Base-by-base conservation (phyloP, 2,888 invertebrate genomes). In the Polymixis lichenea region DNA sequence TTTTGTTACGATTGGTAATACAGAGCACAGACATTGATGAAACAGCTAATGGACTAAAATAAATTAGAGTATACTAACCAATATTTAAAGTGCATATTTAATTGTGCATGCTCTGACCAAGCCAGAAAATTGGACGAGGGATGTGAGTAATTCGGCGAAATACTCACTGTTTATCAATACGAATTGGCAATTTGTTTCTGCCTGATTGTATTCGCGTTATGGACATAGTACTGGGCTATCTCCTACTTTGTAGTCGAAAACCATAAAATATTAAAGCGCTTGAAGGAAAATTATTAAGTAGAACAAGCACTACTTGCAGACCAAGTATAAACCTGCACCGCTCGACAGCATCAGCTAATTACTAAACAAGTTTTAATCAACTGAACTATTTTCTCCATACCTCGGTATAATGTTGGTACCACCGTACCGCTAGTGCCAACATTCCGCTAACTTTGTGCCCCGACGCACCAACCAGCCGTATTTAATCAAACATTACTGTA, bases 401-500 rank as follows among this genome's bases (percentile, higher is more conserved):
- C 56, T 8, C 66, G 19, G 78, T 46, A 38, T 62, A 56, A 72
- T 51, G 51, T 72, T 56, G 72, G 55, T 51, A 56, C 49, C n/a
- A 2, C 56, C 32, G 22, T 46, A 66, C 15, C 13, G 28, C 53
- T 55, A 55, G 53, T 43, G 13, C 62, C 64, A 62, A 76, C 65
- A 78, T 64, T 53, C 56, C 78, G 78, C 83, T 43, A 62, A 69
- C 78, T 64, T 78, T 17, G 43, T 11, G 25, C 79, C 89, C 79
- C 80, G 49, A 71, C 68, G 64, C 66, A 77, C 75, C 84, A 87
- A 84, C 85, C 86, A 82, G 77, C 82, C 77, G 88, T 89, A 88
- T 90, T 89, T 92, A 91, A 94, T 94, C 92, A 93, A 91, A 94
- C 91, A 94, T 95, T 93, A 91, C 90, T 91, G 88, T 95, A 95